A percentile compares a stretch with the other conserved stretches of the same genome.
Conservation (phyloP, 1,140 invertebrate genomes). For the Lepidurus arcticus region DNA sequence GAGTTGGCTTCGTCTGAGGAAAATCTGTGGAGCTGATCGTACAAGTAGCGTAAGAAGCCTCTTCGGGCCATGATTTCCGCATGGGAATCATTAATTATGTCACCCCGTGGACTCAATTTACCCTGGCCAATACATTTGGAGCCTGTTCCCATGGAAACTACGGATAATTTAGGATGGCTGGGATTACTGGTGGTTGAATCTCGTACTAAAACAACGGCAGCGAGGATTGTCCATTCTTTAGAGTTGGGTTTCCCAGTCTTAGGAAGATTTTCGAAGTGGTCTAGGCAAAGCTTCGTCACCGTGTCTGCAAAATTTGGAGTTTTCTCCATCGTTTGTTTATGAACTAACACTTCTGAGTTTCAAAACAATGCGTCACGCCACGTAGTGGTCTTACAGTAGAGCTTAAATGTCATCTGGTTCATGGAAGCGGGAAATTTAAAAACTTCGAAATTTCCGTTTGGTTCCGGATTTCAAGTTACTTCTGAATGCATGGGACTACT, state of each 20-base stretch:
- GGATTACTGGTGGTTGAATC: slow-evolving; percentile 40
- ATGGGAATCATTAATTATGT: slow-evolving; percentile 80
- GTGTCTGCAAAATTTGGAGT: slow-evolving; percentile 44
- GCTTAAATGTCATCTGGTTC: too few species aligned
- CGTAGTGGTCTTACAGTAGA: too few species aligned
- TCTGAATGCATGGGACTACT: too few species aligned
- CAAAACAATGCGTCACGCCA: too few species aligned
- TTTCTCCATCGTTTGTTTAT: background rate
- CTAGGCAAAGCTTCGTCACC: slow-evolving; percentile 53
- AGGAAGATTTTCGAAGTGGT: slow-evolving; percentile 59
- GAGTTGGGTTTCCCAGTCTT: slow-evolving; percentile 70
- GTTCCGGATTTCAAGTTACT: too few species aligned
- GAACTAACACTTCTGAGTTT: too few species aligned
- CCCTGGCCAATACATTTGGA: slow-evolving; percentile 80
- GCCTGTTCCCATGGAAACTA: slow-evolving; percentile 77
- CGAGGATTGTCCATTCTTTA: slow-evolving; percentile 76
- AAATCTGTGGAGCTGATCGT: slow-evolving; percentile 54
- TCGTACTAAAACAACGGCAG: slow-evolving; percentile 58
- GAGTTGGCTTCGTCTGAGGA: background rate
- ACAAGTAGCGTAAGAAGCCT: slow-evolving; percentile 70
- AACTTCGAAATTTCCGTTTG: too few species aligned
- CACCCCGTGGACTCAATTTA: slow-evolving; percentile 60
- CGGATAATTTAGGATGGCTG: slow-evolving; percentile 45
- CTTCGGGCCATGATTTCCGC: slow-evolving; percentile 81
- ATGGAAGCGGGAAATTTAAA: too few species aligned